Evolutionary conservation across 1,140 invertebrate species (phyloP).

Genomic region (Dreissena rostriformis): DNA sequence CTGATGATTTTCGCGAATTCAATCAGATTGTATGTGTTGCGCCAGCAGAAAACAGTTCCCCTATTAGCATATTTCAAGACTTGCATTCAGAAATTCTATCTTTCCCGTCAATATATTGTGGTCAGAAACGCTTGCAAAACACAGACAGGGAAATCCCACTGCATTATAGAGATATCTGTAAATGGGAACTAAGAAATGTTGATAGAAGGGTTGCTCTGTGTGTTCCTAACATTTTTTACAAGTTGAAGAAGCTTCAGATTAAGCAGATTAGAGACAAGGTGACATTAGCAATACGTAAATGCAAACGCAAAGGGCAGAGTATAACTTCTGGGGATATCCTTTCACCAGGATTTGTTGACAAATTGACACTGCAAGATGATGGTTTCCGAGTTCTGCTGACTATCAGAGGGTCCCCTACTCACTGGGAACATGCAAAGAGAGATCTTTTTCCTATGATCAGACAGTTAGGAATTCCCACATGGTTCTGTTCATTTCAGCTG

Average conservation of each 20-base stretch:
- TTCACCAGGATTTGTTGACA: slow-evolving; percentile 29
- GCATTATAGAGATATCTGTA: slow-evolving; percentile 47
- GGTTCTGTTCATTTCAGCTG: slow-evolving; percentile 57
- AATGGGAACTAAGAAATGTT: slow-evolving; percentile 46
- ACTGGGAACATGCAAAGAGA: slow-evolving; percentile 55
- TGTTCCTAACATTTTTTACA: slow-evolving; percentile 61
- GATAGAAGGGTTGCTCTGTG: slow-evolving; percentile 46
- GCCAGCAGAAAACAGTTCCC: slow-evolving; percentile 39
- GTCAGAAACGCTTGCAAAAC: slow-evolving; percentile 35
- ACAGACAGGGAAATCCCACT: slow-evolving; percentile 19
- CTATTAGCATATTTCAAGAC: slow-evolving; percentile 51
- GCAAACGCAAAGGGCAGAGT: slow-evolving; percentile 53
- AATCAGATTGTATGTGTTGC: slow-evolving; percentile 47
- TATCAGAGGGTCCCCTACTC: slow-evolving; percentile 58
- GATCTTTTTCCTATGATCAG: slow-evolving; percentile 63
- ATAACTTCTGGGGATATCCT: slow-evolving; percentile 56
- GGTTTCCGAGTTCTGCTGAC: slow-evolving; percentile 59
- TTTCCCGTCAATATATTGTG: slow-evolving; percentile 51
- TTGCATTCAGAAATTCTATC: slow-evolving; percentile 39
- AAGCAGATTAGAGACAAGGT: slow-evolving; percentile 62
- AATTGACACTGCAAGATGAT: slow-evolving; percentile 60
- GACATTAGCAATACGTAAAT: slow-evolving; percentile 53
- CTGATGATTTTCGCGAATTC: slow-evolving; percentile 35
- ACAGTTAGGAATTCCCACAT: slow-evolving; percentile 58
- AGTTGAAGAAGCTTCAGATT: slow-evolving; percentile 64